Evolutionary conservation across 2,888 invertebrate species (phyloP).

Genomic region (Scaeva pyrastri): DNA sequence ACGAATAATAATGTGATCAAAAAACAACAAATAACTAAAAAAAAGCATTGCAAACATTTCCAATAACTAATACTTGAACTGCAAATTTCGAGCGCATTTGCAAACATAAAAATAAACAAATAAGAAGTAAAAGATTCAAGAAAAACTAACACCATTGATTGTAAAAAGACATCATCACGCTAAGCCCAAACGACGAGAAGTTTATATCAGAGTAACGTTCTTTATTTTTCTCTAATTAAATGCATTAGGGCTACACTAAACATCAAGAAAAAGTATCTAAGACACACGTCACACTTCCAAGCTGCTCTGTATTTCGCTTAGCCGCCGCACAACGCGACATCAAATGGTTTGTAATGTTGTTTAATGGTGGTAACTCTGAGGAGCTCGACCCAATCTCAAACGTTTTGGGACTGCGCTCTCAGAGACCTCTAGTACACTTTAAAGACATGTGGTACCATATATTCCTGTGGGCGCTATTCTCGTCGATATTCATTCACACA

Average conservation of each 20-base stretch:
- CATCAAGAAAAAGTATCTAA: neutral
- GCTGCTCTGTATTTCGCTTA: slow-evolving; percentile 29
- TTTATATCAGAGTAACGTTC: slow-evolving; percentile 1
- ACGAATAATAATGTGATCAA: slow-evolving; percentile 66
- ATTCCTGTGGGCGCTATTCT: slow-evolving; percentile 97
- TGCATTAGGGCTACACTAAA: slow-evolving; percentile 4
- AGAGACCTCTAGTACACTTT: slow-evolving; percentile 88
- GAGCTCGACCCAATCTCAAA: slow-evolving; percentile 88
- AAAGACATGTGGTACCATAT: slow-evolving; percentile 99
- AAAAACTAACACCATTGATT: slow-evolving; percentile 51
- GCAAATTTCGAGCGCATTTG: slow-evolving; percentile 60
- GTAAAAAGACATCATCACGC: slow-evolving; percentile 6
- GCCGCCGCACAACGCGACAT: slow-evolving; percentile 48
- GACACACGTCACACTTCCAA: slow-evolving; percentile 54
- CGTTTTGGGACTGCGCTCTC: slow-evolving; percentile 88
- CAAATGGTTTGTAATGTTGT: slow-evolving; percentile 80
- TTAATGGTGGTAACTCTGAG: slow-evolving; percentile 82
- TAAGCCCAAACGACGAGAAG: neutral
- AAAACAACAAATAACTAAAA: slow-evolving; percentile 12
- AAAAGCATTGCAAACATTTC: slow-evolving; percentile 68
- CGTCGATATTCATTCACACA: slow-evolving; percentile 96
- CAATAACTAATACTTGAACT: slow-evolving; percentile 59
- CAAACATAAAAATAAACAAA: neutral
- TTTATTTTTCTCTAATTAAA: slow-evolving; percentile 2
- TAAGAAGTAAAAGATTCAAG: slow-evolving; percentile 11